Evolutionary conservation across 2,113 vertebrate genomes (phyloP), one percentile per base, ranked within the genome.

Genomic region (Prinia subflava): DNA sequence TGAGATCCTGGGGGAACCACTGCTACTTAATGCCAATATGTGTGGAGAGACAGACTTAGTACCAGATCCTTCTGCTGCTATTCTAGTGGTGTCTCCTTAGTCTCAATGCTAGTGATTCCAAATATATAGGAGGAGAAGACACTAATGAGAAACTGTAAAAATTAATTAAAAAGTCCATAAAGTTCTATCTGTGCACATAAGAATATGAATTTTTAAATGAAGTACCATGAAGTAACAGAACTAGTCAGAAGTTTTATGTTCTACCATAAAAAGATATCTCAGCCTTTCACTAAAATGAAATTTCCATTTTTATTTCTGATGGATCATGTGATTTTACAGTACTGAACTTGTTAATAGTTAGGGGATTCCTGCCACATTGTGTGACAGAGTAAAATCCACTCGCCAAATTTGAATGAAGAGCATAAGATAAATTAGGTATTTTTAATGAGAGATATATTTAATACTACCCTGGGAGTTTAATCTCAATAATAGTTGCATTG

Each of bases 191-290:
- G 60, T 69, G 25, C 53, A 53, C 17, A 76, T 67, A 91, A 91
- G 81, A 84, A 78, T 81, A 84, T 86, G 46, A 55, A 59, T 79
- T 90, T 93, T 94, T 70, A 53, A 89, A 91, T 69, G 49, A 91
- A 88, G 49, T 83, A 79, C 49, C 31, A 44, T 47, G 25, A 85
- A 77, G 56, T 74, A 87, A 56, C 27, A 79, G 67, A 96, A 64
- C 31, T 83, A 55, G 22, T 69, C 18, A 60, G 62, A 94, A 84
- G 20, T 73, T 87, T 92, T 92, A 90, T 62, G 42, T 35, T 92
- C 50, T 77, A 9, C 13, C 10, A 57, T 91, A 91, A 96, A 96
- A 96, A 68, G 42, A 88, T 82, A 82, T 79, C 25, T 70, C 62
- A 93, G 21, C 31, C n/a, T 92, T 69, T 90, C 19, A 35, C 33